Percentiles rank a stretch among this genome's conserved stretches.
These are phyloP conservation scores for Lethocerus indicus DNA, from an alignment of 1,140 invertebrate genomes.

Conservation along the genomic window DNA sequence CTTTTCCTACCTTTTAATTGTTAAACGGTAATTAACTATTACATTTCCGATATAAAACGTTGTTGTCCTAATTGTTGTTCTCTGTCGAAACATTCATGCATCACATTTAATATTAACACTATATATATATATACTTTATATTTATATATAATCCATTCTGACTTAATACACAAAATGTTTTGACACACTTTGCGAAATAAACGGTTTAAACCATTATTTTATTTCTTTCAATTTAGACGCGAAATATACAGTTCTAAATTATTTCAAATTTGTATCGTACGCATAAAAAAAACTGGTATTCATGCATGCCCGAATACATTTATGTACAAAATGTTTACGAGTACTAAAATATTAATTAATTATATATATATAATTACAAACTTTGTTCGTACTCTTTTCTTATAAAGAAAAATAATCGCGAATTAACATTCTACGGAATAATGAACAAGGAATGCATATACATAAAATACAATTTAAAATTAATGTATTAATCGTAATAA, in stretches of 20 bases:
- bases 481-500: slow-evolving; percentile 6
- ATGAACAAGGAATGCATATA: slow-evolving; percentile 14
- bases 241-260: slow-evolving; percentile 8
- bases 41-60: not conserved
- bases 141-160: slow-evolving; percentile 8
- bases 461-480: slow-evolving; percentile 14
- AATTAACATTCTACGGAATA: slow-evolving; percentile 7
- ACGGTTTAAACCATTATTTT: no score
- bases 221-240: no score
- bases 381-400: slow-evolving; percentile 3
- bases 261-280: slow-evolving; percentile 3
- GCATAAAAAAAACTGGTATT: slow-evolving; percentile 5
- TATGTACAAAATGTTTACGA: slow-evolving; percentile 11
- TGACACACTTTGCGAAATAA: no score
- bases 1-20: not conserved
- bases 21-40: not conserved
- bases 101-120: slow-evolving; percentile 7
- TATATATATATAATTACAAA: slow-evolving; percentile 10
- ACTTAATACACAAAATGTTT: slow-evolving; percentile 2
- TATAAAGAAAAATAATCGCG: slow-evolving; percentile 5
- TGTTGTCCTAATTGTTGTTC: not conserved
- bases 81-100: slow-evolving; percentile 9
- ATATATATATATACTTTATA: slow-evolving; percentile 3
- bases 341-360: slow-evolving; percentile 14
- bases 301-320: slow-evolving; percentile 6